A percentile compares a stretch with the other conserved stretches of the same genome.
These are phyloP conservation scores for Habropoda laboriosa DNA, from an alignment of 1,140 invertebrate genomes.

Conservation along the genomic window DNA sequence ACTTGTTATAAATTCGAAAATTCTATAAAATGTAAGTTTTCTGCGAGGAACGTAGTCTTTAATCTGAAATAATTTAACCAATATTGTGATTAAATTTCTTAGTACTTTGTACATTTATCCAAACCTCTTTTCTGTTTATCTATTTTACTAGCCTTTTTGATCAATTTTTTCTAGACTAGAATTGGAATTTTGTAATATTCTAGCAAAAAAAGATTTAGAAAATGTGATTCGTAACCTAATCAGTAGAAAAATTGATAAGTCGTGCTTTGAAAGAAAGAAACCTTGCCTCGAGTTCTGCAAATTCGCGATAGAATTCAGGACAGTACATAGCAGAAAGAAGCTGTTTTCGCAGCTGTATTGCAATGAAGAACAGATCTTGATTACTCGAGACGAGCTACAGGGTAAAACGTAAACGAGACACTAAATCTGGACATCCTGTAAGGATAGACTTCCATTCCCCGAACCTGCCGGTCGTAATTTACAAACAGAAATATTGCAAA, in stretches of 20 bases:
- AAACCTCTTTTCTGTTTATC: no score
- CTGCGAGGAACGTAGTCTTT: no score
- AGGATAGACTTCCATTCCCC: conserved; percentile 17
- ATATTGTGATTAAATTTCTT: background rate
- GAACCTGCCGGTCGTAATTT: conserved; percentile 13
- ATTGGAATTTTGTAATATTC: no score
- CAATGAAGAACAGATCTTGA: conserved; percentile 20
- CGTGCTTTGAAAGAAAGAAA: background rate
- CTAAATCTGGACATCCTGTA: conserved; percentile 45
- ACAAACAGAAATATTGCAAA: conserved; percentile 7
- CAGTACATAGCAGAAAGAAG: background rate
- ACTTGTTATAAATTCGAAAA: background rate
- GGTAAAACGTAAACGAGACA: conserved; percentile 24
- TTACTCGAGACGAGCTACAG: background rate
- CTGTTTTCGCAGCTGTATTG: conserved; percentile 36
- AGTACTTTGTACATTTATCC: no score
- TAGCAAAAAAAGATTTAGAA: no score
- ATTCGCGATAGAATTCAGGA: background rate
- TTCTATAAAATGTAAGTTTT: no score
- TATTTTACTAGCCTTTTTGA: no score
- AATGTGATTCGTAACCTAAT: no score
- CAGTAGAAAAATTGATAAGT: no score
- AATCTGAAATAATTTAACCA: no score
- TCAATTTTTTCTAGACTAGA: no score
- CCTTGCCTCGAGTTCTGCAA: no score